Percentiles rank a stretch among this genome's conserved stretches.
These are phyloP conservation scores for Polietes domitor DNA, from an alignment of 2,888 invertebrate species.

Conservation along the genomic window DNA sequence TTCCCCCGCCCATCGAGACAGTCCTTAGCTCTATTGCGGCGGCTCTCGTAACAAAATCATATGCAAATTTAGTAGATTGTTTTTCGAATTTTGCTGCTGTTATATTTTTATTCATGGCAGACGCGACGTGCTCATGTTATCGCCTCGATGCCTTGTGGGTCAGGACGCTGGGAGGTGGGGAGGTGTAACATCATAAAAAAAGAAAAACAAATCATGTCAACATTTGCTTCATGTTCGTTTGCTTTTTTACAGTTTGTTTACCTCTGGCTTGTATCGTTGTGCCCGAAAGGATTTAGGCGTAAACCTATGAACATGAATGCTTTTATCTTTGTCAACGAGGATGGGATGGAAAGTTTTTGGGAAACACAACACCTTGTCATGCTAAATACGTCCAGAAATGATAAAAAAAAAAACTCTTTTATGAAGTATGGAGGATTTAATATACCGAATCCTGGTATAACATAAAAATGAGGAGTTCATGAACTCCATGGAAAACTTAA, in stretches of 20 bases:
- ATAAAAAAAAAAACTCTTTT: too few species aligned
- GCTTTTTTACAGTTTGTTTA: constrained; percentile 33
- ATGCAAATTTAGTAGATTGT: constrained; percentile 5
- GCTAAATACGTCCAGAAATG: too few species aligned
- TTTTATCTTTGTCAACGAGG: neutral
- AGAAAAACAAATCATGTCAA: constrained; percentile 28
- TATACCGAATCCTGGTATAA: too few species aligned
- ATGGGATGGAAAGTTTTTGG: neutral
- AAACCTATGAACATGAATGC: neutral
- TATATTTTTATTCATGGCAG: neutral
- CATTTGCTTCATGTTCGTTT: constrained; percentile 20
- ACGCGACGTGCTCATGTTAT: constrained; percentile 14
- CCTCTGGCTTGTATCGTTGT: constrained; percentile 12
- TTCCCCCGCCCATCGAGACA: too few species aligned
- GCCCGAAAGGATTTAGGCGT: neutral
- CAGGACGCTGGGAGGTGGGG: neutral
- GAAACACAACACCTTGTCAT: too few species aligned
- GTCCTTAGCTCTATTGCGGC: neutral
- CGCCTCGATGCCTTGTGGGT: too few species aligned
- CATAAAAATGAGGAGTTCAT: too few species aligned
- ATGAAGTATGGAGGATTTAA: too few species aligned
- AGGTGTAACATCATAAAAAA: constrained; percentile 2
- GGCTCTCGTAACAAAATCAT: neutral
- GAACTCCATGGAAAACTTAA: too few species aligned
- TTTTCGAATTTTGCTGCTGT: neutral